A percentile compares a stretch with the other conserved stretches of the same genome.
phyloP scores from a whole-genome alignment of 1,140 invertebrate species.

The Apis mellifera region Amel_HAv3.1 CM009940.2:8368501-8369000 shows the following conservation, averaged over 20 bases:
- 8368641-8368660: not conserved
- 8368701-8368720: slow-evolving; percentile 97
- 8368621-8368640: not conserved
- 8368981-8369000: not conserved
- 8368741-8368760: slow-evolving; percentile 99
- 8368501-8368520: slow-evolving; percentile 67
- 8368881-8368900: slow-evolving; percentile 98
- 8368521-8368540: slow-evolving; percentile 83
- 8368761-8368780: slow-evolving; percentile 99
- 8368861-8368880: slow-evolving; percentile 94
- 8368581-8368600: slow-evolving; percentile 92
- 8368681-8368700: slow-evolving; percentile 97
- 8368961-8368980: not conserved
- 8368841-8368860: slow-evolving; percentile 93
- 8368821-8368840: slow-evolving; percentile 89
- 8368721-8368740: slow-evolving; percentile 98
- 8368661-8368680: slow-evolving; percentile 76
- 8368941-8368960: not conserved
- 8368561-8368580: slow-evolving; percentile 96
- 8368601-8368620: not conserved
- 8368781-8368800: slow-evolving; percentile 98
- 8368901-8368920: slow-evolving; percentile 98
- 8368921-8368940: slow-evolving; percentile 86
- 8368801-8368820: slow-evolving; percentile 98
- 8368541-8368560: slow-evolving; percentile 99